A percentile compares a stretch with the other conserved stretches of the same genome.
phyloP scores from a whole-genome alignment of 2,797 vertebrate genomes.

The Chrysocyon brachyurus region DNA sequence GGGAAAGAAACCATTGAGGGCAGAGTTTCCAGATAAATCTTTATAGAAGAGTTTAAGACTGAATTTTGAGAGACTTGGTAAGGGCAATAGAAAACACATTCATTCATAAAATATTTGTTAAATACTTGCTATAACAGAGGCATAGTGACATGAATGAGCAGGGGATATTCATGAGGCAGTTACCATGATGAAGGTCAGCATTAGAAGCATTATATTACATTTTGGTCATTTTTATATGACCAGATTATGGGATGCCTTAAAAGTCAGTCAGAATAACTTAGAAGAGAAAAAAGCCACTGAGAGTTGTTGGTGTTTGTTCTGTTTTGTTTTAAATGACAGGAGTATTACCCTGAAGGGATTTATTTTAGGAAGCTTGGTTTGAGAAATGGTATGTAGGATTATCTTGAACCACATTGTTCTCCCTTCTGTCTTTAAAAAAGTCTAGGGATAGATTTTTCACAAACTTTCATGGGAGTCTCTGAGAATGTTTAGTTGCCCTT shows the following conservation, averaged over 20 bases:
- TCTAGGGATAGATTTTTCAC: constrained; percentile 15
- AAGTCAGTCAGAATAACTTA: constrained; percentile 45
- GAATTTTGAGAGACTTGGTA: constrained; percentile 47
- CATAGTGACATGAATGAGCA: not conserved
- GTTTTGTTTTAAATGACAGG: constrained; percentile 8
- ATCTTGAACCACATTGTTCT: not conserved
- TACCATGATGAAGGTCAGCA: not conserved
- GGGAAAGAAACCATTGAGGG: not conserved
- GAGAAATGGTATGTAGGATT: not conserved
- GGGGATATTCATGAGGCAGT: not conserved
- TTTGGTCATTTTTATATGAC: not conserved
- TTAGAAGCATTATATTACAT: not conserved
- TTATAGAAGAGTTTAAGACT: not conserved
- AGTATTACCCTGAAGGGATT: not conserved
- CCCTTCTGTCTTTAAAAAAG: not conserved
- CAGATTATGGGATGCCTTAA: constrained; percentile 31
- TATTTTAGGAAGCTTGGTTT: constrained; percentile 51
- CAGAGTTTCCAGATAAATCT: not conserved
- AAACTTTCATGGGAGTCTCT: not conserved
- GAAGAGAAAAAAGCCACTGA: not conserved
- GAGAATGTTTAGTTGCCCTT: constrained; percentile 25
- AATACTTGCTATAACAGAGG: not conserved
- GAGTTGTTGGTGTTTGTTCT: not conserved
- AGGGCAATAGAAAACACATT: constrained; percentile 2
- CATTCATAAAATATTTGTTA: constrained; percentile 34